Base-by-base conservation (phyloP, 37 sponge, comb jelly and placozoan genomes). In the Diacarnus erythraeanus region DNA sequence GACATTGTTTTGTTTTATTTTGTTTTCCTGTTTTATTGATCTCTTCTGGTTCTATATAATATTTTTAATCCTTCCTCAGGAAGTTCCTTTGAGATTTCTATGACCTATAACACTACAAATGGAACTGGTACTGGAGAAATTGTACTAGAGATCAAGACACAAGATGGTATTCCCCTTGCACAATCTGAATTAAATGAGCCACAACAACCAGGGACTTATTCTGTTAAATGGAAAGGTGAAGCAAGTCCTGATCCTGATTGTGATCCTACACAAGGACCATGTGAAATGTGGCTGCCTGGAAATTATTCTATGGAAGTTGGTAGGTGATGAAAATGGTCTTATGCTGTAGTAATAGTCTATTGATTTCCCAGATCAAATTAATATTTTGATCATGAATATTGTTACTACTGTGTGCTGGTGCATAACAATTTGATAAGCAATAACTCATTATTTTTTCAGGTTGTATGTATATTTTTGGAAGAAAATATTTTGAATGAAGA, bases 101-200 rank as follows among this genome's bases (percentile, higher is more conserved):
- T 89, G 68, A 47, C 33, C 15, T 91, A 79, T 64, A 72, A 35
- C 25, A 84, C 90, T 21, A 33, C 23, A 40, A 86, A 91, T 64
- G 90, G 89, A 34, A 95, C 96, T 69, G 96, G 96, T 0, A 95
- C 96, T 44, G 92, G 92, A 67, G 96, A 95, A 47, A 61, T 87
- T 8, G 82, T 37, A n/a, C 26, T 95, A 2, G 20, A 22, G 0
- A 80, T 95, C 38, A 22, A n/a, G 2, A 92, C 96, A 17, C 84
- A 82, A 37, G 96, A 95, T 78, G 87, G 85, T 22, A 42, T 95
- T 44, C 96, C 96, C 3, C 59, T 86, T 10, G 95, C 86, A 67
- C 39, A 82, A 77, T 59, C 76, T 75, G 9, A 44, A 20, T 54
- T 92, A 47, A 39, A 72, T 0, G 63, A 80, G 36, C 71, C 79